Evolutionary conservation across 2,888 invertebrate genomes (phyloP).

Genomic region (Euproctis similis): DNA sequence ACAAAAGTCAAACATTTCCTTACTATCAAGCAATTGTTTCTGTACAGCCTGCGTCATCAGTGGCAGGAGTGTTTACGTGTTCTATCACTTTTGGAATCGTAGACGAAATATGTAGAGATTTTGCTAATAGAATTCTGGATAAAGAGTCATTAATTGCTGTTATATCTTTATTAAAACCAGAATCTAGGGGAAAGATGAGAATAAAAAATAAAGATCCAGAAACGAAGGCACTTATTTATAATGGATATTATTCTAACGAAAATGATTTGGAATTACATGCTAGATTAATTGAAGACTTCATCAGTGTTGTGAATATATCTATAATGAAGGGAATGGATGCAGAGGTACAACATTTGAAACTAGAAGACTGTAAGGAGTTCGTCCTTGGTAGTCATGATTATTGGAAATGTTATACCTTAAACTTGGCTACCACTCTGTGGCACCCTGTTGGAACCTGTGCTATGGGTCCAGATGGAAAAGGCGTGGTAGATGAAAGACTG

Average conservation of each 20-base stretch:
- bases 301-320: conserved; percentile 26
- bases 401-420: conserved; percentile 44
- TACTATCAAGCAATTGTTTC: conserved; percentile 35
- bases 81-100: conserved; percentile 19
- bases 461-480: conserved; percentile 47
- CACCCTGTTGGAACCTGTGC: conserved; percentile 1
- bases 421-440: conserved; percentile 32
- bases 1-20: conserved; percentile 29
- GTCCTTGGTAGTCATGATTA: conserved; percentile 35
- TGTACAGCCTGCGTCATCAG: conserved; percentile 17
- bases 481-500: conserved; percentile 4
- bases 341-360: conserved; percentile 18
- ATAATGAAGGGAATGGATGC: conserved; percentile 25
- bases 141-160: conserved; percentile 25
- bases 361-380: conserved; percentile 27
- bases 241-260: conserved; percentile 31
- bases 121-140: conserved; percentile 20
- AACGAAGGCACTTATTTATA: conserved; percentile 28
- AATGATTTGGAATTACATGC: conserved; percentile 28
- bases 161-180: conserved; percentile 32
- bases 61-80: conserved; percentile 25
- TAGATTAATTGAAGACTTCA: conserved; percentile 23
- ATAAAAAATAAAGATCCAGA: conserved; percentile 32
- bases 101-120: conserved; percentile 26
- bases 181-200: conserved; percentile 36